Percentiles rank a stretch among this genome's conserved stretches.
These are phyloP conservation scores for Ondatra zibethicus DNA, from an alignment of 2,113 vertebrate genomes.

Conservation along the genomic window DNA sequence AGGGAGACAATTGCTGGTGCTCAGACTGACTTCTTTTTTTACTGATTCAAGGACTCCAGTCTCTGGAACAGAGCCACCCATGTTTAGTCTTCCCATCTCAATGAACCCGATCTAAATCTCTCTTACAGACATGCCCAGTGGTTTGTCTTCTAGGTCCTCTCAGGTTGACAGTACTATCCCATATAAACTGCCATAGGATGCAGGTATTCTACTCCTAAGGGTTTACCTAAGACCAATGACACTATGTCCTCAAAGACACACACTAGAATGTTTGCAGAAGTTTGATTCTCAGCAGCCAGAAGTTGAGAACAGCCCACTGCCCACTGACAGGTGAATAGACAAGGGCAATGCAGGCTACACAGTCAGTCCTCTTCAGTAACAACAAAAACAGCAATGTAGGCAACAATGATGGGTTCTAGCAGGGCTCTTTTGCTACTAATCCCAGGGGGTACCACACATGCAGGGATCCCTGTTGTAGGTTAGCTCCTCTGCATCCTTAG, in stretches of 20 bases:
- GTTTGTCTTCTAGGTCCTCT: too few relatives aligned
- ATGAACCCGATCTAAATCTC: background rate
- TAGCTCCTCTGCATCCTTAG: background rate
- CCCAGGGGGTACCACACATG: rapidly evolving
- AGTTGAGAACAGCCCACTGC: background rate
- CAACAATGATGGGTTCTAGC: rapidly evolving
- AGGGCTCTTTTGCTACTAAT: background rate
- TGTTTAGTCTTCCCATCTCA: background rate
- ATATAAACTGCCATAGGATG: background rate
- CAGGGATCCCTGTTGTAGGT: rapidly evolving
- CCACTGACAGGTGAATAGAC: rapidly evolving
- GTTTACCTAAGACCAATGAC: background rate
- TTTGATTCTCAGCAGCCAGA: too few relatives aligned
- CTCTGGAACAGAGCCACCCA: background rate
- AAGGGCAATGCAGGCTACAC: rapidly evolving
- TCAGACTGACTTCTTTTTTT: background rate
- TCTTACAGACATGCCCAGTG: background rate
- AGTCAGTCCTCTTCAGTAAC: rapidly evolving
- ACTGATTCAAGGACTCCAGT: background rate
- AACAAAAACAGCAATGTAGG: too few relatives aligned
- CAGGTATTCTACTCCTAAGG: background rate
- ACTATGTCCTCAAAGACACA: background rate
- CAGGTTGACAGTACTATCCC: background rate
- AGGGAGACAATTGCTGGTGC: background rate
- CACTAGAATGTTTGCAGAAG: background rate